These are phyloP conservation scores for Podilymbus podiceps DNA, from an alignment of 2,113 vertebrate species.

Conservation along the genomic window DNA sequence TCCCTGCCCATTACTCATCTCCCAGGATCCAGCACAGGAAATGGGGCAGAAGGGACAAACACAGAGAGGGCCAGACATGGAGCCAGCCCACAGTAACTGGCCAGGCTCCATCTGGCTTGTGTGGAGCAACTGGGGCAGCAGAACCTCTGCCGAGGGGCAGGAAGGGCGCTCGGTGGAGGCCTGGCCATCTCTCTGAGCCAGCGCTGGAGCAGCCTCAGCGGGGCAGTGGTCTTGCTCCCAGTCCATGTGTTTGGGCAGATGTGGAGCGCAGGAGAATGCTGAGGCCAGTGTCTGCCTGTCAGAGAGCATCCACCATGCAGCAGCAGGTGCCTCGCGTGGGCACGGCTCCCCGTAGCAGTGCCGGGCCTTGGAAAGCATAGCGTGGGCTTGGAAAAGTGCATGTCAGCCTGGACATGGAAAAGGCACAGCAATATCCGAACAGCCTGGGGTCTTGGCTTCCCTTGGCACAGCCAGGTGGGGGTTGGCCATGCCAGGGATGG, in stretches of 20 bases:
- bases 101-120: not conserved
- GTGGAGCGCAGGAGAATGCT: not conserved
- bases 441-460: not conserved
- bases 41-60: not conserved
- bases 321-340: not conserved
- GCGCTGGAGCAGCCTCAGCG: not conserved
- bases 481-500: not conserved
- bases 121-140: not conserved
- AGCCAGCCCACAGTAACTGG: not conserved
- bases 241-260: not conserved
- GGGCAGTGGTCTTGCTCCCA: not conserved
- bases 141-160: not conserved
- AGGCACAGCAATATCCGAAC: not conserved
- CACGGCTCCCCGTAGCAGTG: not conserved
- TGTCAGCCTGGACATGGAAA: not conserved
- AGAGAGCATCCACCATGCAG: rapidly evolving
- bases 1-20: not conserved
- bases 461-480: not conserved
- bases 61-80: not conserved
- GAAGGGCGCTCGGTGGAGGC: not conserved
- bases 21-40: not conserved
- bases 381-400: not conserved
- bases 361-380: not conserved
- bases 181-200: not conserved
- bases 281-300: not conserved